A percentile compares a stretch with the other conserved stretches of the same genome.
These are phyloP conservation scores for Diglossa brunneiventris DNA, from an alignment of 2,113 vertebrate species.

Conservation along the genomic window DNA sequence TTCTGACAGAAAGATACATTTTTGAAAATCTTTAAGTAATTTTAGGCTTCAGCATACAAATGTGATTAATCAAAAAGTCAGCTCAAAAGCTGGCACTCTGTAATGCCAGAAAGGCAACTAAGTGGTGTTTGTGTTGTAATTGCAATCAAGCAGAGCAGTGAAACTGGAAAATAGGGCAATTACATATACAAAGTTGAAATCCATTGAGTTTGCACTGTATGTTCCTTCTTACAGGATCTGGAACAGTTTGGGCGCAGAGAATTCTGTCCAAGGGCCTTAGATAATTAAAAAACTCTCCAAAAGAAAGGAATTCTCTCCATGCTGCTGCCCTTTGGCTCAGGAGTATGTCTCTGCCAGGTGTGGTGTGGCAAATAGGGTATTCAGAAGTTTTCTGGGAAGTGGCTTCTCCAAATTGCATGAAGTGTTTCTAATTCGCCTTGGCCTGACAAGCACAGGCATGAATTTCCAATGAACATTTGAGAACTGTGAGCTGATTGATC, in stretches of 20 bases:
- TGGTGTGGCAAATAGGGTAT: not conserved
- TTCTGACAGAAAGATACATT: not conserved
- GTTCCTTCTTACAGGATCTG: not conserved
- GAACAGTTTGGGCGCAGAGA: not conserved
- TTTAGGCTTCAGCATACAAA: not conserved
- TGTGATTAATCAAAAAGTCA: not conserved
- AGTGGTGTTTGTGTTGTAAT: not conserved
- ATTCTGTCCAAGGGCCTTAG: not conserved
- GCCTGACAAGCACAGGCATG: not conserved
- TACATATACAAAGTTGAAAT: not conserved
- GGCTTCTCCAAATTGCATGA: not conserved
- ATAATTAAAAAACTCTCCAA: not conserved
- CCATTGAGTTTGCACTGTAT: not conserved
- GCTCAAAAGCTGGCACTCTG: not conserved
- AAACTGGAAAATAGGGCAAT: not conserved
- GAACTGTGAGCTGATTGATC: not conserved
- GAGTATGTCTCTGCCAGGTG: not conserved
- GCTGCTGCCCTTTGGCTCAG: not conserved
- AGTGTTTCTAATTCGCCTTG: not conserved
- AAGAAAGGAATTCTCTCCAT: not conserved
- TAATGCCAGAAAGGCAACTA: not conserved
- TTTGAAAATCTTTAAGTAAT: not conserved
- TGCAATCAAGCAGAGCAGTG: not conserved
- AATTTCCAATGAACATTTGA: not conserved
- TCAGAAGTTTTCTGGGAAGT: not conserved